phyloP scores from a whole-genome alignment of 2,113 vertebrate genomes.

The Myanophis thanlyinensis region DNA sequence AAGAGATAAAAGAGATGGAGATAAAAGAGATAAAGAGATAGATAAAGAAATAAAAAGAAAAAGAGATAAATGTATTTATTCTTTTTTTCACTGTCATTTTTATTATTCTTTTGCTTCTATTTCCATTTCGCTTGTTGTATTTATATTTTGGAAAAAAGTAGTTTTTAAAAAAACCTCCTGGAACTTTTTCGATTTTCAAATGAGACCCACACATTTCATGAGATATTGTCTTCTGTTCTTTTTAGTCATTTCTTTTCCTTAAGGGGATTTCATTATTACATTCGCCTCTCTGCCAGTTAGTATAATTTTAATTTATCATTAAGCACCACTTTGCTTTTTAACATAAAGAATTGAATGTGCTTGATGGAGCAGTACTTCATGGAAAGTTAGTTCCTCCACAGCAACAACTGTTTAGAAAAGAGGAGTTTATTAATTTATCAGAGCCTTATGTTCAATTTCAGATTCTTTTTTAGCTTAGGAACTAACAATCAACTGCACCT shows the following conservation, averaged over 20 bases:
- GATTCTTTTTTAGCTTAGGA: slow-evolving; percentile 77
- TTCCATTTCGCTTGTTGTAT: slow-evolving; percentile 24
- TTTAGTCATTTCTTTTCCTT: slow-evolving; percentile 71
- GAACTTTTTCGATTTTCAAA: slow-evolving; percentile 58
- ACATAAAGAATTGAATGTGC: slow-evolving; percentile 79
- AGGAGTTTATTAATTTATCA: slow-evolving; percentile 86
- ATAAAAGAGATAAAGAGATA: too few species aligned
- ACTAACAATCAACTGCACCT: slow-evolving; percentile 82
- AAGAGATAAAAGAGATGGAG: too few species aligned
- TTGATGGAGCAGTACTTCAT: slow-evolving; percentile 75
- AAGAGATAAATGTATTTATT: slow-evolving; percentile 51
- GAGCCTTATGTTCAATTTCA: slow-evolving; percentile 84
- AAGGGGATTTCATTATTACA: slow-evolving; percentile 70
- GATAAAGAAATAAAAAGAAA: too few species aligned
- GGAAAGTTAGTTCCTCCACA: slow-evolving; percentile 76
- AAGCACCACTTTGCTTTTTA: slow-evolving; percentile 80
- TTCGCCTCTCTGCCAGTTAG: slow-evolving; percentile 68
- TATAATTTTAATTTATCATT: slow-evolving; percentile 80
- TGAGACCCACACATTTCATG: slow-evolving; percentile 68
- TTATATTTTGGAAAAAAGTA: slow-evolving; percentile 69
- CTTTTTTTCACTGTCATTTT: slow-evolving; percentile 1
- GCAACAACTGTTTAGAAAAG: slow-evolving; percentile 81
- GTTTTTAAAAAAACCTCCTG: slow-evolving; percentile 64
- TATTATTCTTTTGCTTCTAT: background rate
- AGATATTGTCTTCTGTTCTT: slow-evolving; percentile 66